Percentiles rank a stretch among this genome's conserved stretches.
These are phyloP conservation scores for Trichopria drosophilae DNA, from an alignment of 2,888 invertebrate genomes.

Conservation along the genomic window DNA sequence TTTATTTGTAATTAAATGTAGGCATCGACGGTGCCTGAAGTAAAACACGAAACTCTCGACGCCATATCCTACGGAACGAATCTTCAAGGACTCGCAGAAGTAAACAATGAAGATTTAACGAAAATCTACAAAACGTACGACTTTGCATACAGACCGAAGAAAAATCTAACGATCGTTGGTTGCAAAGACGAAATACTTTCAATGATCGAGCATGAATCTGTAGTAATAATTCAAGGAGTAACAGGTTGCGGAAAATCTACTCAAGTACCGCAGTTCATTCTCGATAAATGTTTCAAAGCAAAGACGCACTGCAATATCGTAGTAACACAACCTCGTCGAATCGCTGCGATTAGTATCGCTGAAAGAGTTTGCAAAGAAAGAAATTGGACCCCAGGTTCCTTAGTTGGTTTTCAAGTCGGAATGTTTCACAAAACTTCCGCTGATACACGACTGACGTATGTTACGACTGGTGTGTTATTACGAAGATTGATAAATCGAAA, in stretches of 20 bases:
- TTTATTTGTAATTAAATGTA: conserved; percentile 1
- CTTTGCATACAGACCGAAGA: conserved; percentile 45
- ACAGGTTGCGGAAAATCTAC: conserved; percentile 96
- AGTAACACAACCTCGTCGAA: conserved; percentile 91
- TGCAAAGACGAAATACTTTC: conserved; percentile 66
- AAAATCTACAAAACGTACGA: conserved; percentile 51
- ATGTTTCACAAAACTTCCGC: conserved; percentile 64
- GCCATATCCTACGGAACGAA: conserved; percentile 46
- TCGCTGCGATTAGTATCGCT: conserved; percentile 90
- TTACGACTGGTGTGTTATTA: conserved; percentile 86
- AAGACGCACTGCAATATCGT: conserved; percentile 75
- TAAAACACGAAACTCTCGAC: conserved; percentile 46
- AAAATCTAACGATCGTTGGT: conserved; percentile 46
- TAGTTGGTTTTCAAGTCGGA: conserved; percentile 89
- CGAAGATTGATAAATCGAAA: conserved; percentile 74
- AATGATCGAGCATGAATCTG: conserved; percentile 69
- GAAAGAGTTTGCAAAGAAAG: conserved; percentile 82
- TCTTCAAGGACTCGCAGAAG: conserved; percentile 35
- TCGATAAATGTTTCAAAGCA: conserved; percentile 73
- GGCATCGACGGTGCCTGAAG: conserved; percentile 10
- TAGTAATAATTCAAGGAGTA: conserved; percentile 85
- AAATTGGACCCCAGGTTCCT: conserved; percentile 76
- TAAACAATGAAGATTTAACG: conserved; percentile 37
- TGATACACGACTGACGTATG: conserved; percentile 80
- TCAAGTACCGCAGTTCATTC: conserved; percentile 84